These are phyloP conservation scores for Ditylenchus dipsaci DNA, from an alignment of 1,140 invertebrate species.

Conservation along the genomic window DNA sequence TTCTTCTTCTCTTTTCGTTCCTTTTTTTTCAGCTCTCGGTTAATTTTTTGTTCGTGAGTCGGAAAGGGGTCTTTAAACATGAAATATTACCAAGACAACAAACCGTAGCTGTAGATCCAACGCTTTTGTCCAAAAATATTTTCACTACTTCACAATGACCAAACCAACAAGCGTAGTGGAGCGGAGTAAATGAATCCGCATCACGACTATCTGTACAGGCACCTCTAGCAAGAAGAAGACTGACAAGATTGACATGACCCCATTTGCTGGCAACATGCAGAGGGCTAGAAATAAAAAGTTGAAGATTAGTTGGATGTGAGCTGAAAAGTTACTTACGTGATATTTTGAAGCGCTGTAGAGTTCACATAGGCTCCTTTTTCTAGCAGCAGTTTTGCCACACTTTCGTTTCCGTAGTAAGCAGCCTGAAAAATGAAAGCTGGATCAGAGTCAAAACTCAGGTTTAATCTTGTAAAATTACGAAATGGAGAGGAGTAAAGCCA, in stretches of 20 bases:
- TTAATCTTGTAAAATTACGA: constrained; percentile 75
- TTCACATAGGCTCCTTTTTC: constrained; percentile 95
- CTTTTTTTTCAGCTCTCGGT: too few species aligned
- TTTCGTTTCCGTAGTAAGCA: constrained; percentile 97
- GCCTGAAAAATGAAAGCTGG: constrained; percentile 1
- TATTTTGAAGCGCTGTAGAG: constrained; percentile 82
- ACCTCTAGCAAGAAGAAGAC: constrained; percentile 80
- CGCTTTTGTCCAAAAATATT: constrained; percentile 81
- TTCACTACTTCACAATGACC: constrained; percentile 93
- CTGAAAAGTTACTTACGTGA: constrained; percentile 50
- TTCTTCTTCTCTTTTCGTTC: too few species aligned
- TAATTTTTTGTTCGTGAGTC: too few species aligned
- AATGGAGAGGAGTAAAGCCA: constrained; percentile 95
- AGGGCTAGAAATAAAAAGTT: constrained; percentile 59
- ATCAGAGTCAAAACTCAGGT: too few species aligned
- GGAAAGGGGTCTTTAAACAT: too few species aligned
- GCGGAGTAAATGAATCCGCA: constrained; percentile 79
- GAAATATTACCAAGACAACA: too few species aligned
- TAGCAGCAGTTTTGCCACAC: constrained; percentile 84
- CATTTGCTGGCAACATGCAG: constrained; percentile 90
- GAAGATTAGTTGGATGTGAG: not conserved
- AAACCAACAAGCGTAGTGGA: constrained; percentile 84
- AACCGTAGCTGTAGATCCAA: too few species aligned
- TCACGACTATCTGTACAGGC: constrained; percentile 91
- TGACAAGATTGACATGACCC: constrained; percentile 95